Evolutionary conservation across 2,113 vertebrate species (phyloP), one percentile per base, ranked within the genome.

Genomic region (Callipepla californica): DNA sequence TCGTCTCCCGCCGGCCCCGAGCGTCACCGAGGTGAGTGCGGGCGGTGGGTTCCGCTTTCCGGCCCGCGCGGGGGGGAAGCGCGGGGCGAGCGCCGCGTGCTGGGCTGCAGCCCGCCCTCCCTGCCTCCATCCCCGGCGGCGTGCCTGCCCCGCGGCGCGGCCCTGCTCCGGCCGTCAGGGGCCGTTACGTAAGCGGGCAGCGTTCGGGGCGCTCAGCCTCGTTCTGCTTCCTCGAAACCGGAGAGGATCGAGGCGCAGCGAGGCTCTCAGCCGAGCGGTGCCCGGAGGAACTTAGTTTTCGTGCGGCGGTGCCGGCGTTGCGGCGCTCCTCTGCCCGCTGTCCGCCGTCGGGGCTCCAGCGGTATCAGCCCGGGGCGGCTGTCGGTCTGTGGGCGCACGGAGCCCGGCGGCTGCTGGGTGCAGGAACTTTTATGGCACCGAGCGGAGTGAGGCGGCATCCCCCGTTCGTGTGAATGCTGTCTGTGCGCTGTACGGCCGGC

Each of bases 401-500:
- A 85, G 89, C 79, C 65, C 30, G 38, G 85, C 78, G 84, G 79
- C 85, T 92, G 81, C 84, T 73, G 62, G 57, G 68, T 82, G 65
- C 84, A 88, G 38, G 90, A 91, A 95, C 68, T 96, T 95, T 62
- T 85, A 63, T 58, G 77, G 84, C 0, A 1, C 42, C n/a, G 77
- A 92, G 73, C 70, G 76, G 82, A 76, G 82, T 9, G 47, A 92
- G 62, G 17, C 83, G 59, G 68, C 40, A 44, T 91, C 70, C 62
- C 87, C 16, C 61, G 88, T 94, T 91, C 87, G 32, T 94, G 72
- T 94, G 83, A 83, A 90, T 55, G 74, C 38, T 94, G 76, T 67
- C 85, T 23, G 7, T 40, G 87, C 92, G 78, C 90, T 89, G 90
- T 92, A 92, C 62, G 69, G 79, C 86, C 70, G 63, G 34, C 87